Conservation (phyloP, 2,797 vertebrate species). For the Argya squamiceps region DNA sequence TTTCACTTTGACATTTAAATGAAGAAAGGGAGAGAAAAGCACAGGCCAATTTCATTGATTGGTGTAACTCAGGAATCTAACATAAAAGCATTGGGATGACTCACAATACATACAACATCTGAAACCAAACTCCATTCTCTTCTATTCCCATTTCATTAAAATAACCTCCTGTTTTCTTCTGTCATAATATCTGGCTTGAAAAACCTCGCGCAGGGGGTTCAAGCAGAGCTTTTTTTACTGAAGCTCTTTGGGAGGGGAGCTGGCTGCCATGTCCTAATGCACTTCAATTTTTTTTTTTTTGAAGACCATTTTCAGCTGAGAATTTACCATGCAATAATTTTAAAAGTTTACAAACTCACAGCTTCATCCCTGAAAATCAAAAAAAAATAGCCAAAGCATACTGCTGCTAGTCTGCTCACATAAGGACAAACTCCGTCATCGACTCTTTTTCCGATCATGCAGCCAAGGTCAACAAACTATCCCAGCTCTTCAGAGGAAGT, state of each 20-base stretch:
- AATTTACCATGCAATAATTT: background rate
- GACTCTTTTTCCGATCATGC: background rate
- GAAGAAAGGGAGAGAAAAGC: constrained; percentile 59
- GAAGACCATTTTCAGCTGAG: background rate
- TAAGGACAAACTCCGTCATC: background rate
- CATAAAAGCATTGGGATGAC: constrained; percentile 68
- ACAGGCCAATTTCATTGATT: constrained; percentile 70
- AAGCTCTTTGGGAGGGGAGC: background rate
- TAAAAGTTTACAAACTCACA: background rate
- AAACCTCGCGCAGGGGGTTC: background rate
- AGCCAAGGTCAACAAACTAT: background rate
- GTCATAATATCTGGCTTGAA: constrained; percentile 25
- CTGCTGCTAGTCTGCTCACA: background rate
- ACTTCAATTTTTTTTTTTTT: background rate
- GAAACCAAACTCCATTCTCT: constrained; percentile 61
- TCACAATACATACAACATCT: constrained; percentile 61
- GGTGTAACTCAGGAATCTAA: constrained; percentile 65
- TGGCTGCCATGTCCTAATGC: background rate
- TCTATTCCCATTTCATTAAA: constrained; percentile 67
- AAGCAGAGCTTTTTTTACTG: background rate
- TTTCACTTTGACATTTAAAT: constrained; percentile 76
- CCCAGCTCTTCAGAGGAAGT: background rate
- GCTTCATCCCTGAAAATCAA: background rate
- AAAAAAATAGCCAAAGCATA: background rate
- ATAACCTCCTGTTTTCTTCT: constrained; percentile 57